Evolutionary conservation across 1,140 invertebrate genomes (phyloP).

Genomic region (Phenacoccus solenopsis): DNA sequence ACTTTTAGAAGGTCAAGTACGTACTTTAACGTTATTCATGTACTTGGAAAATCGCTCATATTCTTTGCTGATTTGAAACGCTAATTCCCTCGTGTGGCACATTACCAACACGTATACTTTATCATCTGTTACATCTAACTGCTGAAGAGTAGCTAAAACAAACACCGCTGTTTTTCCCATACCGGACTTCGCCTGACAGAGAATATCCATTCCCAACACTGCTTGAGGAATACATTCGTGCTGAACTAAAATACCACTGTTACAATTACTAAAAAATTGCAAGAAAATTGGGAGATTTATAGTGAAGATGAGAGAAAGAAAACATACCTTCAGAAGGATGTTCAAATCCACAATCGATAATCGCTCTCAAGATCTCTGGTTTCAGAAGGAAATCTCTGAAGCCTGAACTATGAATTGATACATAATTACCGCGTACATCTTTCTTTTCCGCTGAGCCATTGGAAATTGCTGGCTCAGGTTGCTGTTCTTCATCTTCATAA

Average conservation of each 20-base stretch:
- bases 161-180: constrained; percentile 99
- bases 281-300: neutral
- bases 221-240: constrained; percentile 99
- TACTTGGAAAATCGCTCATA: constrained; percentile 98
- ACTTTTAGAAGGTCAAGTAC: constrained; percentile 18
- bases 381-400: constrained; percentile 93
- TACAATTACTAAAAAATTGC: no score
- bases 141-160: constrained; percentile 94
- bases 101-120: constrained; percentile 94
- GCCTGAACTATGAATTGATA: constrained; percentile 97
- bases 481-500: constrained; percentile 86
- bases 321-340: constrained; percentile 98
- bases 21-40: constrained; percentile 83
- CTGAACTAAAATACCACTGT: constrained; percentile 70
- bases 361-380: constrained; percentile 92
- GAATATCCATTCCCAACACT: constrained; percentile 96
- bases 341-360: constrained; percentile 98
- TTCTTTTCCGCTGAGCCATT: constrained; percentile 65
- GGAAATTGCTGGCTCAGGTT: constrained; percentile 51
- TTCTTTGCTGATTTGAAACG: constrained; percentile 98
- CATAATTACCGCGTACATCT: constrained; percentile 92
- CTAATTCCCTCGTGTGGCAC: constrained; percentile 95
- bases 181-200: constrained; percentile 99
- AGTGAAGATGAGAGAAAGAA: no score
- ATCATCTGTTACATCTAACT: constrained; percentile 89